phyloP scores from a whole-genome alignment of 2,113 vertebrate species.

The Acanthisitta chloris region DNA sequence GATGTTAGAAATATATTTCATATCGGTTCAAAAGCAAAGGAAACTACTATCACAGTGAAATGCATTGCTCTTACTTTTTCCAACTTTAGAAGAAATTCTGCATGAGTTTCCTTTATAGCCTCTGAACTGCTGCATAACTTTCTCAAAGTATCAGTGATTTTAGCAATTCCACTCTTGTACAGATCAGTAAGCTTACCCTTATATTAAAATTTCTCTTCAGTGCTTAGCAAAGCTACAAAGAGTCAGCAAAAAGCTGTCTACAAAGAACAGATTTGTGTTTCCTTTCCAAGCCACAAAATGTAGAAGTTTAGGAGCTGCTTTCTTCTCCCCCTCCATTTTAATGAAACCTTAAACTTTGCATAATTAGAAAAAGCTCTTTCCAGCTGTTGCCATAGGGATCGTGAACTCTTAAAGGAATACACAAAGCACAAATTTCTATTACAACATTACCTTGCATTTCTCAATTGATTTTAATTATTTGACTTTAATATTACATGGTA shows the following conservation, averaged over 20 bases:
- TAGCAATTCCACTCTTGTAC: not conserved
- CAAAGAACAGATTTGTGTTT: not conserved
- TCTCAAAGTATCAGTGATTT: not conserved
- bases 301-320: not conserved
- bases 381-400: not conserved
- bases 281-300: constrained; percentile 28
- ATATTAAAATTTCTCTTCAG: not conserved
- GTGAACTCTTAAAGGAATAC: not conserved
- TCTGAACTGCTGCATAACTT: not conserved
- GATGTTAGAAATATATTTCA: not conserved
- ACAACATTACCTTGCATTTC: not conserved
- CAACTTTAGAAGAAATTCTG: not conserved
- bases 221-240: not conserved
- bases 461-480: not conserved
- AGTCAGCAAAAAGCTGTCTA: constrained; percentile 9
- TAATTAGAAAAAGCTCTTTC: constrained; percentile 17
- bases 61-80: not conserved
- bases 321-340: not conserved
- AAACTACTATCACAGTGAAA: not conserved
- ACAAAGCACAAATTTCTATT: not conserved
- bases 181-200: not conserved
- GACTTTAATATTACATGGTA: not conserved
- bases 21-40: not conserved
- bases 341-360: constrained; percentile 10
- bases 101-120: not conserved